Evolutionary conservation across 2,888 invertebrate genomes (phyloP), one percentile per base, ranked within the genome.

Genomic region (Chymomyza amoena): DNA sequence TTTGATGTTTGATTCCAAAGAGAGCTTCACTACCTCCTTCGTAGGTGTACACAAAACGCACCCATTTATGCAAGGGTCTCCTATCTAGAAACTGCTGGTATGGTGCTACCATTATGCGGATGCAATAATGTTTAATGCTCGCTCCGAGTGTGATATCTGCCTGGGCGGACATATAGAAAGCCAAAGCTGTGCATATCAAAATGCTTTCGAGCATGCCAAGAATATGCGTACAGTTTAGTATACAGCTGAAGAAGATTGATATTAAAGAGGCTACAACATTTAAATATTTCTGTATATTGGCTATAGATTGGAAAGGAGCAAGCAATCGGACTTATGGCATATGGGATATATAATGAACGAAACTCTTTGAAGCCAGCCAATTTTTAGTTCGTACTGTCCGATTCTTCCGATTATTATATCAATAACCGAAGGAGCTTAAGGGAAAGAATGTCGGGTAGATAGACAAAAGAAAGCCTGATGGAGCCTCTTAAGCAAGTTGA

Each of bases 111-210:
- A 45, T 45, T 45, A 45, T 45, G 39, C 39, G 13, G 39, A 59
- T 32, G 69, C 72, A 64, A 75, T 81, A 75, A 79, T 73, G 69
- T 81, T 75, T 72, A 84, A 81, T 84, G 86, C 74, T 76, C 65
- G 63, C 78, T 72, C 69, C 69, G 72, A 72, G 76, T 78, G 81
- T 80, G 84, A 80, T 79, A 69, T 67, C 64, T 28, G 52, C 39
- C 10, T 50, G 5, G 45, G 39, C 39, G 39, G 39, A 13, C 39
- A 45, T 13, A 61, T 20, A 50, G 36, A 20, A 61, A 39, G 39
- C 1, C 20, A 45, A 50, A 10, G 50, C 20, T 61, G 13, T 60
- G 36, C 28, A 60, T 28, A 32, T 4, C 32, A 15, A 13, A 28
- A 15, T 16, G 60, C 60, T n/a, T 36, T 15, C 36, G 15, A 16